phyloP scores from a whole-genome alignment of 2,888 invertebrate species.

The Lasioglossum calceatum region DNA sequence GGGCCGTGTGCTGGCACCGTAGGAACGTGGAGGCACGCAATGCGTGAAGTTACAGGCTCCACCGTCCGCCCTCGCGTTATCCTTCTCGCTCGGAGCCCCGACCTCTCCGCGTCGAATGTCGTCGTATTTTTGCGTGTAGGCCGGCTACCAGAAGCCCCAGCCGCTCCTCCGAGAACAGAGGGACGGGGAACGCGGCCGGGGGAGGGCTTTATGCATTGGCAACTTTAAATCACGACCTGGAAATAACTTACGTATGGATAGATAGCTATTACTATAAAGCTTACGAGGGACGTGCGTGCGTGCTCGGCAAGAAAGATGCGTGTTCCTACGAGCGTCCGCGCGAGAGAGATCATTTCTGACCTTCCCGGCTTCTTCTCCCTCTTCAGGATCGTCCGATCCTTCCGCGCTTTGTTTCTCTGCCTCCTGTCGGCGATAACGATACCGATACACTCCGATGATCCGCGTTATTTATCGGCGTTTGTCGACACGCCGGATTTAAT shows the following conservation, averaged over 20 bases:
- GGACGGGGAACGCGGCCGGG: background rate
- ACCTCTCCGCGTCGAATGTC: conserved; percentile 31
- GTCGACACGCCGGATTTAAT: conserved; percentile 4
- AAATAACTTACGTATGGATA: conserved; percentile 73
- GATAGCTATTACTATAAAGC: conserved; percentile 72
- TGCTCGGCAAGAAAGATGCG: conserved; percentile 43
- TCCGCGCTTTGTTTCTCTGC: conserved; percentile 14
- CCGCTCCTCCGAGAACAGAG: conserved; percentile 20
- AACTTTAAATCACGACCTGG: conserved; percentile 74
- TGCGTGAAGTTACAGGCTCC: conserved; percentile 54
- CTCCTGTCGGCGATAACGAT: conserved; percentile 19
- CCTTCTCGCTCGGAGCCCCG: conserved; percentile 34
- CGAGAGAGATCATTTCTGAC: conserved; percentile 57
- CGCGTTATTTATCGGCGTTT: conserved; percentile 20
- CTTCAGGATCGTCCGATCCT: conserved; percentile 8
- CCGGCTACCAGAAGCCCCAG: conserved; percentile 49
- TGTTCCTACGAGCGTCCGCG: background rate
- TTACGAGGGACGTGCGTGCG: conserved; percentile 65
- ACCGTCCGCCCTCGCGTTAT: conserved; percentile 48
- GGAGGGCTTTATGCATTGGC: conserved; percentile 69
- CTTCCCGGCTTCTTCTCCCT: conserved; percentile 42
- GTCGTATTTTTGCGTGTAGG: conserved; percentile 58
- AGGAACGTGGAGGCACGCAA: conserved; percentile 56
- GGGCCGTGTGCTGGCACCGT: conserved; percentile 40
- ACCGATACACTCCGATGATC: conserved; percentile 8